Conservation (phyloP, 2,888 invertebrate species). For the Hedya salicella region DNA sequence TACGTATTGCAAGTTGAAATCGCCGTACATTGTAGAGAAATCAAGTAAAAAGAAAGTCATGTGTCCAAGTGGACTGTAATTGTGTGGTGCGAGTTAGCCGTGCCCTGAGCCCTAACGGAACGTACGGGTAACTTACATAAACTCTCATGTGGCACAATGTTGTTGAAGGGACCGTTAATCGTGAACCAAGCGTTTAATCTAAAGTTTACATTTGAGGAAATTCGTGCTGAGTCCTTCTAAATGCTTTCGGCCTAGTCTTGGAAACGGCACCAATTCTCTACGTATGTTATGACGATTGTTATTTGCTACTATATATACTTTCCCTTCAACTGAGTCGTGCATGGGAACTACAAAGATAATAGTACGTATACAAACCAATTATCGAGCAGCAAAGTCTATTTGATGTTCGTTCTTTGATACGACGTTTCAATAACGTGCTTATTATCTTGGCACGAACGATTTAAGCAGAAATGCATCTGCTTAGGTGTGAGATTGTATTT, state of each 20-base stretch:
- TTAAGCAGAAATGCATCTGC: slow-evolving; percentile 17
- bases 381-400: slow-evolving; percentile 44
- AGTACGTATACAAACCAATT: slow-evolving; percentile 38
- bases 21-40: too few species aligned
- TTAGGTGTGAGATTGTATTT: slow-evolving; percentile 20
- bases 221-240: too few species aligned
- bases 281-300: slow-evolving; percentile 47
- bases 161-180: too few species aligned
- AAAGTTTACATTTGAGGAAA: too few species aligned
- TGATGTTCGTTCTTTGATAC: slow-evolving; percentile 1
- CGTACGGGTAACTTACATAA: too few species aligned
- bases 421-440: slow-evolving; percentile 11
- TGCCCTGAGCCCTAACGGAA: too few species aligned
- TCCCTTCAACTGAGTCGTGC: not conserved
- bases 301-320: not conserved
- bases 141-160: too few species aligned
- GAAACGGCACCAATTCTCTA: slow-evolving; percentile 52
- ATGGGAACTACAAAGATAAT: not conserved
- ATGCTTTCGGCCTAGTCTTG: slow-evolving; percentile 36
- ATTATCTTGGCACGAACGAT: slow-evolving; percentile 17
- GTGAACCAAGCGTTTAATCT: too few species aligned
- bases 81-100: too few species aligned
- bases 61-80: too few species aligned
- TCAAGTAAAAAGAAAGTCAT: too few species aligned
- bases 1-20: too few species aligned